phyloP scores from a whole-genome alignment of 2,113 vertebrate genomes.

The Todiramphus saurophagus region DNA sequence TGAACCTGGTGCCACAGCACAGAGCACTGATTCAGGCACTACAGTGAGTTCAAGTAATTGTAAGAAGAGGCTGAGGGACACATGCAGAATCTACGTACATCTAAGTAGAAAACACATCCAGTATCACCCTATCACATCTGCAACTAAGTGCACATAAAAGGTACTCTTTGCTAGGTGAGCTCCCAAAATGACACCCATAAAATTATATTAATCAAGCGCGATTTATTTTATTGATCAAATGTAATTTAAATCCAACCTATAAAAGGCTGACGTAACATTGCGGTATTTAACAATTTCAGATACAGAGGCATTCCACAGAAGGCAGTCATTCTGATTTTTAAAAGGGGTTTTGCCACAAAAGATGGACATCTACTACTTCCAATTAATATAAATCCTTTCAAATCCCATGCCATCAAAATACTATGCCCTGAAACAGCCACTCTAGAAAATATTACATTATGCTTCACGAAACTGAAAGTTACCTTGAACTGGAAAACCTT shows the following conservation, averaged over 20 bases:
- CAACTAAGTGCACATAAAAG: neutral
- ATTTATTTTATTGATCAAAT: neutral
- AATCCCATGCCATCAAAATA: neutral
- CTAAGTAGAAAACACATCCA: neutral
- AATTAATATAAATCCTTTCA: neutral
- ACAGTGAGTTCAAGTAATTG: neutral
- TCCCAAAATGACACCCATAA: neutral
- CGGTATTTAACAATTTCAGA: neutral
- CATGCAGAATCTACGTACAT: rapidly evolving
- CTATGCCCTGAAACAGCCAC: neutral
- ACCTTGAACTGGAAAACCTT: neutral
- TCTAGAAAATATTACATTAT: neutral
- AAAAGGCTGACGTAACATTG: neutral
- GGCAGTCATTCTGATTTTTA: neutral
- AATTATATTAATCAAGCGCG: neutral
- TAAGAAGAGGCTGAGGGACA: neutral
- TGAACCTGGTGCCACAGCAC: neutral
- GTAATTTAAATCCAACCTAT: neutral
- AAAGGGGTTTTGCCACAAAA: neutral
- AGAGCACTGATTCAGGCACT: neutral
- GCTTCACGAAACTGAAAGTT: neutral
- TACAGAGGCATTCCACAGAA: neutral
- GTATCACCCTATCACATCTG: neutral
- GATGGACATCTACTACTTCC: neutral
- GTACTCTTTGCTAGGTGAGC: neutral